phyloP scores from a whole-genome alignment of 2,888 invertebrate genomes.

The Melanophora roralis region DNA sequence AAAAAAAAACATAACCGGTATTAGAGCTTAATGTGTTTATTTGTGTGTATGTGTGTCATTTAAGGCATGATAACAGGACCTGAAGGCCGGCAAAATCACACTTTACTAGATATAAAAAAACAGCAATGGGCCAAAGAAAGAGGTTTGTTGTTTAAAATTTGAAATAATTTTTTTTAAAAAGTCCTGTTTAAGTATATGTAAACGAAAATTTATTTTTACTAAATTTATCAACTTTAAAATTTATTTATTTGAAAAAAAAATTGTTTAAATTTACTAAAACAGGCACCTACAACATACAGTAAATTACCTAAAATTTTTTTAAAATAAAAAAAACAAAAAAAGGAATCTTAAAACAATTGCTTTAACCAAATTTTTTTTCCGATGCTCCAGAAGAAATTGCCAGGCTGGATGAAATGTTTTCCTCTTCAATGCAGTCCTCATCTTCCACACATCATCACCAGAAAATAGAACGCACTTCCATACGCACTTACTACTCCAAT shows the following conservation, averaged over 20 bases:
- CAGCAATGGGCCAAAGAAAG: conserved; percentile 95
- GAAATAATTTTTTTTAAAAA: too few species aligned
- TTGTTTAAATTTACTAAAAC: too few species aligned
- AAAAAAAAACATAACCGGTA: conserved; percentile 36
- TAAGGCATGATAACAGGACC: conserved; percentile 73
- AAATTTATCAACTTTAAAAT: too few species aligned
- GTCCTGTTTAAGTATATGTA: too few species aligned
- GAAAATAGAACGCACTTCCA: conserved; percentile 76
- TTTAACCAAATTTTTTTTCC: not conserved
- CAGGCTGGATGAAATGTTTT: conserved; percentile 87
- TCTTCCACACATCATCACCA: conserved; percentile 77
- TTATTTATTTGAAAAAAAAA: too few species aligned
- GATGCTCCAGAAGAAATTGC: conserved; percentile 87
- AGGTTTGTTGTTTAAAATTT: conserved; percentile 84
- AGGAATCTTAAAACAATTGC: too few species aligned
- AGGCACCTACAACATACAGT: too few species aligned
- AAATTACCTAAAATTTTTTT: too few species aligned
- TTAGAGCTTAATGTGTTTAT: too few species aligned
- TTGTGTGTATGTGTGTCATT: conserved; percentile 23
- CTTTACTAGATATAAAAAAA: conserved; percentile 91
- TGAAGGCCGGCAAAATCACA: conserved; percentile 75
- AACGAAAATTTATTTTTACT: too few species aligned
- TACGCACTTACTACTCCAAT: conserved; percentile 77
- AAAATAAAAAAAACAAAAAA: too few species aligned
- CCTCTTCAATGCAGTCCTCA: conserved; percentile 73